These are phyloP conservation scores for Chauna torquata DNA, from an alignment of 2,113 vertebrate species.

Conservation along the genomic window DNA sequence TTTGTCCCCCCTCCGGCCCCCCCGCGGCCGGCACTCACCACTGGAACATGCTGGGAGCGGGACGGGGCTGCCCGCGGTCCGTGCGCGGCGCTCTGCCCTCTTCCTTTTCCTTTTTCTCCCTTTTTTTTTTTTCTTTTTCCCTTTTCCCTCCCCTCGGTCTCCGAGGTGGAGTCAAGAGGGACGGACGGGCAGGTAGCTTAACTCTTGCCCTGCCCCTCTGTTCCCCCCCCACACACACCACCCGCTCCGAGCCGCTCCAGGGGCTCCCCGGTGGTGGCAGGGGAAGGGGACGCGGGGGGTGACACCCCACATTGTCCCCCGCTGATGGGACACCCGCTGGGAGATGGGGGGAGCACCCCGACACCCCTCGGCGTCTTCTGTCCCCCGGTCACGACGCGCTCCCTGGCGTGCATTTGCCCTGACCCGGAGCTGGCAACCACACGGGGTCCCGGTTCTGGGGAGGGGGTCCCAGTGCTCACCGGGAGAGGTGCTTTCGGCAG, in stretches of 20 bases:
- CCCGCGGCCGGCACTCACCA: constrained; percentile 66
- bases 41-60: constrained; percentile 73
- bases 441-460: not conserved
- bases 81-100: constrained; percentile 35
- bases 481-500: not conserved
- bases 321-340: not conserved
- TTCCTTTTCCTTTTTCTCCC: not conserved
- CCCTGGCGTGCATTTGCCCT: not conserved
- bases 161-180: constrained; percentile 55
- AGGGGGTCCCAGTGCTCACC: not conserved
- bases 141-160: constrained; percentile 8
- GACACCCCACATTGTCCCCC: not conserved
- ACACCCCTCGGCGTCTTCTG: not conserved
- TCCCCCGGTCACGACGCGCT: not conserved
- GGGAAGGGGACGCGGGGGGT: not conserved
- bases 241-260: not conserved
- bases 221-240: no score
- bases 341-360: not conserved
- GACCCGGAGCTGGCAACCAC: not conserved
- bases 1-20: not conserved
- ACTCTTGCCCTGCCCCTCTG: constrained; percentile 49
- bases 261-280: not conserved
- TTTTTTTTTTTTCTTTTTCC: not conserved
- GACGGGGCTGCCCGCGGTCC: constrained; percentile 13
- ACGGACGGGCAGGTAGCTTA: constrained; percentile 59